Evolutionary conservation across 2,797 vertebrate genomes (phyloP).

Genomic region (Oreochromis mossambicus): DNA sequence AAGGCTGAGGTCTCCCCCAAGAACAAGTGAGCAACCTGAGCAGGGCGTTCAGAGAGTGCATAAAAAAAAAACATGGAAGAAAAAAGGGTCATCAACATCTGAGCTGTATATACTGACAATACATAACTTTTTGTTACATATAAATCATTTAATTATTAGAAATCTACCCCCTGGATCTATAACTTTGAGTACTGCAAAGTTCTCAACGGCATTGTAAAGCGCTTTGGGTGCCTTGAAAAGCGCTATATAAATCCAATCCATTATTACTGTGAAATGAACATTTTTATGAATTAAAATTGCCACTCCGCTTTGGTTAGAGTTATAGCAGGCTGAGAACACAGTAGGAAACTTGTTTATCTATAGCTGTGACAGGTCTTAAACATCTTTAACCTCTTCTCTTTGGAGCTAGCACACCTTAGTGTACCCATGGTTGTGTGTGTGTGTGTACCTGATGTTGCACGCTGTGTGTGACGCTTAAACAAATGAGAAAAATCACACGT

Average conservation of each 20-base stretch:
- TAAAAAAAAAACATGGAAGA: rapidly evolving
- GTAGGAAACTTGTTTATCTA: background rate
- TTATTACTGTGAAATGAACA: background rate
- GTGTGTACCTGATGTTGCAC: background rate
- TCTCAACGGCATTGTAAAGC: no score
- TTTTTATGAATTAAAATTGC: background rate
- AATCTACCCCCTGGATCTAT: background rate
- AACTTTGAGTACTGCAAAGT: background rate
- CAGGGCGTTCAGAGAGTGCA: background rate
- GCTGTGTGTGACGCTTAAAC: background rate
- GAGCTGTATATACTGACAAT: background rate
- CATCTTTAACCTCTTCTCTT: background rate
- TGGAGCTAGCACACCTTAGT: background rate
- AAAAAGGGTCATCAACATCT: background rate
- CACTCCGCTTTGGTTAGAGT: rapidly evolving
- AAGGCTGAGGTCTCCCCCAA: background rate
- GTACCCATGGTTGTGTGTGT: background rate
- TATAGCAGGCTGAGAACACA: background rate
- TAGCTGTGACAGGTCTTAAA: background rate
- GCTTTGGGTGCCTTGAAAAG: no score
- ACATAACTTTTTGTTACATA: background rate
- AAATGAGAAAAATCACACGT: background rate
- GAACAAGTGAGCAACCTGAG: background rate
- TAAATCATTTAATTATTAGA: background rate
- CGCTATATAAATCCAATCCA: no score